Evolutionary conservation across 2,797 vertebrate genomes (phyloP), one percentile per base, ranked within the genome.

Genomic region (Alfaro cultratus): DNA sequence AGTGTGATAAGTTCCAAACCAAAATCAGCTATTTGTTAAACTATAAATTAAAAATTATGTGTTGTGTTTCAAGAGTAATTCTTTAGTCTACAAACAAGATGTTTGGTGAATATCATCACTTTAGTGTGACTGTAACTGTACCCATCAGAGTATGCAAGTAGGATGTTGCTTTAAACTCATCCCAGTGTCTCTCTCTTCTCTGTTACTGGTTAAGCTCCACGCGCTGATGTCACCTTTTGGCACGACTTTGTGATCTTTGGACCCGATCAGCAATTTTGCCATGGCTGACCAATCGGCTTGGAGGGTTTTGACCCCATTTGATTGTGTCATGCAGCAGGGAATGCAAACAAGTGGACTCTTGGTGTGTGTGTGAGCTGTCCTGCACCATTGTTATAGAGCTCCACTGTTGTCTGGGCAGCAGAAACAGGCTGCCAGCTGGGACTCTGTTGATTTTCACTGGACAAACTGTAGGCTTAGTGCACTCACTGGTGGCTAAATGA

Each of bases 161-260:
- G 91, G 92, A 93, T 94, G 91, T 92, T 92, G 92, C 90, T 92
- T 94, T 94, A 91, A 90, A 79, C 85, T 80, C 89, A 88, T 74
- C 53, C 88, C 85, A 82, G 87, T 89, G 85, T 92, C 84, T 93
- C 91, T 92, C 89, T 85, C 92, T 53, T 53, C 85, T 93, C 92
- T 92, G 85, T 82, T 86, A 87, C 88, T 94, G 94, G 88, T 91
- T 92, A 87, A 88, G 85, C 90, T 92, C 88, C 87, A 91, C 84
- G 79, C 29, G 72, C 90, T 93, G 93, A 95, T 94, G 95, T 96
- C 95, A 95, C 89, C 92, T 88, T 83, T 93, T 94, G 93, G 92
- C 93, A 92, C 84, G 39, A 92, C 89, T 92, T 87, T 93, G 92
- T 91, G 92, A 94, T 95, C 93, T 95, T 93, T 94, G 88, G 89